Conservation (phyloP, 2,113 vertebrate species). For the Hypanus sabinus region DNA sequence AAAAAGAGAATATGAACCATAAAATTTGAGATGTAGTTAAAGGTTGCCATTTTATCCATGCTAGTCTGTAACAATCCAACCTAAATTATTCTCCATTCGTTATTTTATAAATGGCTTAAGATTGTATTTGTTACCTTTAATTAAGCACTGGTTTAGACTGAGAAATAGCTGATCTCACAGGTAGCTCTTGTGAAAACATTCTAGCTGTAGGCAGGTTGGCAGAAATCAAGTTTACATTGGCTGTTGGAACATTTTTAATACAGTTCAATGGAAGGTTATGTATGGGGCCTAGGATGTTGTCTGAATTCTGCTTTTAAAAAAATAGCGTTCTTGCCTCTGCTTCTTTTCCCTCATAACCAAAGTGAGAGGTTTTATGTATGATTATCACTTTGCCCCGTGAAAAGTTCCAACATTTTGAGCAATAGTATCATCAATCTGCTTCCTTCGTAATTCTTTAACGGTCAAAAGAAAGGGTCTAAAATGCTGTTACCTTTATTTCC, state of each 20-base stretch:
- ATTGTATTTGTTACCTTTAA: too few relatives aligned
- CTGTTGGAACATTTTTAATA: neutral
- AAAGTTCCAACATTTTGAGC: neutral
- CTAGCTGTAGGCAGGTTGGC: neutral
- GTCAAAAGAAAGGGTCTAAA: neutral
- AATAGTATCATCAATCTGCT: neutral
- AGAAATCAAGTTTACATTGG: neutral
- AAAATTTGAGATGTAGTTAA: neutral
- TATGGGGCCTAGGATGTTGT: neutral
- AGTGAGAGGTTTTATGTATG: neutral
- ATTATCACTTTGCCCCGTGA: neutral
- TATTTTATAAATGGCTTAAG: neutral
- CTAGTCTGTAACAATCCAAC: neutral
- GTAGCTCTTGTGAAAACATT: slow-evolving; percentile 18
- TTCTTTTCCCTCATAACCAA: neutral
- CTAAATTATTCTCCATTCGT: neutral
- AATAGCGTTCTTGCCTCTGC: neutral
- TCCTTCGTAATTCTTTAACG: neutral
- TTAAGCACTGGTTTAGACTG: neutral
- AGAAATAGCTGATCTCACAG: neutral
- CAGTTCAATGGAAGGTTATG: slow-evolving; percentile 9
- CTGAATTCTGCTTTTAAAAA: neutral
- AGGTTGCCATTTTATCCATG: neutral
- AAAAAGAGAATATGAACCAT: neutral
- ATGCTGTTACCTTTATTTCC: neutral